Base-by-base conservation (phyloP, 1,140 invertebrate species). In the Adelges cooleyi region DNA sequence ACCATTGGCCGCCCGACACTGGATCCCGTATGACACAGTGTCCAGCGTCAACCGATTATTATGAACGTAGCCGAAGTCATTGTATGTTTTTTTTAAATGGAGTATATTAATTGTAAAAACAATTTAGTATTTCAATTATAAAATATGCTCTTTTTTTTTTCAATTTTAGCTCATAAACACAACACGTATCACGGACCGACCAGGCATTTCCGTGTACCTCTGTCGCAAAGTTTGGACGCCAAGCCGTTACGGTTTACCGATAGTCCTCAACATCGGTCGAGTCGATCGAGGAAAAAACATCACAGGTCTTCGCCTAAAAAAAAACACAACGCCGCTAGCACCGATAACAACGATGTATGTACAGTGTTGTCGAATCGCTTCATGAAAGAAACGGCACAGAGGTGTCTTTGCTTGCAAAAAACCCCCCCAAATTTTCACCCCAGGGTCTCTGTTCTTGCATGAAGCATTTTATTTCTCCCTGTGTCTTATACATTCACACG, bases 151-250 rank as follows among this genome's bases (percentile, higher is more conserved):
- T 66, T 27, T 42, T 13, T 36, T 46, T 27, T 65, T 33, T 17
- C 25, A 56, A 22, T 56, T 65, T 44, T 18, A 67, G 81, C 81
- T 42, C 89, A 86, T 76, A 82, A 82, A 53, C 89, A 92, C 73
- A 90, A 92, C 74, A 95, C 92, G 1, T 95, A 94, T 76, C 91
- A 95, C 76, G 91, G 91, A 8, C 87, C 87, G 15, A 48, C 67
- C 2, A 69, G 66, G 67, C 88, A 90, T 72, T 82, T 86, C 67
- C 81, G 90, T 68, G 85, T 85, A 13, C 76, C 80, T n/a, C 74
- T 85, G 80, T 15, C 70, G 68, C 27, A 73, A 71, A 68, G 48
- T 49, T 53, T 56, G 33, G 70, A 69, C 18, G 36, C 20, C 52
- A 84, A 83, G 70, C 86, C 86, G 1, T 72, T 87, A 11, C 75